Evolutionary conservation across 1,140 invertebrate genomes (phyloP).

Genomic region (Scaptomyza graminum): DNA sequence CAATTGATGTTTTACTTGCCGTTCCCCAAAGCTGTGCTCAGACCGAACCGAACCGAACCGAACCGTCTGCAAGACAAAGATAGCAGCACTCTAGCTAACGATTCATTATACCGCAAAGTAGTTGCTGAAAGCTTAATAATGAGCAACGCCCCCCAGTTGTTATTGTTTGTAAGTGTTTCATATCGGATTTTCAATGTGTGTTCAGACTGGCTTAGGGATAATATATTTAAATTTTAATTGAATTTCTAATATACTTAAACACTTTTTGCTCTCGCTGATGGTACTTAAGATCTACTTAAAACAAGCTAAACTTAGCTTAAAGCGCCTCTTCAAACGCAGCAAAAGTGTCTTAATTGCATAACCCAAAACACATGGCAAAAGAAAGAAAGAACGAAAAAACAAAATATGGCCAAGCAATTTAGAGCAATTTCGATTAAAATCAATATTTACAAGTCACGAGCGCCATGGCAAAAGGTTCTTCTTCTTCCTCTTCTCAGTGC

Average conservation of each 20-base stretch:
- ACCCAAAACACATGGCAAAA: slow-evolving; percentile 45
- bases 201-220: no score
- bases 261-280: no score
- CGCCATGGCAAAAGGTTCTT: slow-evolving; percentile 21
- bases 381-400: not conserved
- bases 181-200: no score
- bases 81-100: not conserved
- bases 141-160: slow-evolving; percentile 3
- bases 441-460: slow-evolving; percentile 74
- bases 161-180: not conserved
- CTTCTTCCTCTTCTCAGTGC: slow-evolving; percentile 3
- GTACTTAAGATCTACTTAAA: no score
- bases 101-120: slow-evolving; percentile 1
- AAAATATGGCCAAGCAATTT: slow-evolving; percentile 69
- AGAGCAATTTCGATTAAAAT: slow-evolving; percentile 80
- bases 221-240: no score
- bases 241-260: no score
- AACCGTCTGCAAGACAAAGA: not conserved
- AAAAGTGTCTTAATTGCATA: slow-evolving; percentile 73
- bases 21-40: no score
- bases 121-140: slow-evolving; percentile 1
- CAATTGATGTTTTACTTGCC: slow-evolving; percentile 70
- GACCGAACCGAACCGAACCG: no score
- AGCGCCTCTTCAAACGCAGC: slow-evolving; percentile 46
- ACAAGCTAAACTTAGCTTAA: not conserved